Conservation (phyloP, 2,113 vertebrate genomes). For the Microtus pennsylvanicus region DNA sequence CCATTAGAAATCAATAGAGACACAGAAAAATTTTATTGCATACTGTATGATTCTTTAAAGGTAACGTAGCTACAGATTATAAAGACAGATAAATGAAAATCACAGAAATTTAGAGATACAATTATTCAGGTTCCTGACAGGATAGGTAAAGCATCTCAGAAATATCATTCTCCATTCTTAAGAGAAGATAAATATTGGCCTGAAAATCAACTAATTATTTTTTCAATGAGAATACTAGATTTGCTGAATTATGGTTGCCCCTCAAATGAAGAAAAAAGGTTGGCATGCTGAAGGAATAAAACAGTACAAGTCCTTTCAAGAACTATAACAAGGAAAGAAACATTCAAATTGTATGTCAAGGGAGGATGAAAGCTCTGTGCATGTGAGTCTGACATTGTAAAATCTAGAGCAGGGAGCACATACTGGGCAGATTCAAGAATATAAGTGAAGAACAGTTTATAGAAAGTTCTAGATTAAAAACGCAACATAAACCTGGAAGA, state of each 20-base stretch:
- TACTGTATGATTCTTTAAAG: neutral
- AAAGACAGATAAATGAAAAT: neutral
- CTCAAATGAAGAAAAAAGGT: neutral
- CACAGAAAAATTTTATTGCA: neutral
- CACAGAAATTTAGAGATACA: neutral
- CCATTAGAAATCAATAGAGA: neutral
- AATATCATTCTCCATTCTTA: neutral
- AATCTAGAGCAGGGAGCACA: neutral
- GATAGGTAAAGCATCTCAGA: neutral
- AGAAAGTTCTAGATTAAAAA: neutral
- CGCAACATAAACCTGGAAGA: neutral
- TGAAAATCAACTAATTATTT: neutral
- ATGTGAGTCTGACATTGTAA: neutral
- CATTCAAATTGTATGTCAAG: neutral
- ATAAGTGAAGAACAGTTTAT: neutral
- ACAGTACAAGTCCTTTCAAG: neutral
- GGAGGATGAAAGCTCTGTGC: neutral
- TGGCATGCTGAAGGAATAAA: neutral
- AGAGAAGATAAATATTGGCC: neutral
- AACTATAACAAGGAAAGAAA: neutral
- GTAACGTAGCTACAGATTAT: accelerated
- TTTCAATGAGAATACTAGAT: neutral
- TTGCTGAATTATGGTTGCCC: neutral
- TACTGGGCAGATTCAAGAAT: accelerated
- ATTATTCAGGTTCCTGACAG: neutral